These are phyloP conservation scores for Notocelia uddmanniana DNA, from an alignment of 2,888 invertebrate species.

Conservation along the genomic window DNA sequence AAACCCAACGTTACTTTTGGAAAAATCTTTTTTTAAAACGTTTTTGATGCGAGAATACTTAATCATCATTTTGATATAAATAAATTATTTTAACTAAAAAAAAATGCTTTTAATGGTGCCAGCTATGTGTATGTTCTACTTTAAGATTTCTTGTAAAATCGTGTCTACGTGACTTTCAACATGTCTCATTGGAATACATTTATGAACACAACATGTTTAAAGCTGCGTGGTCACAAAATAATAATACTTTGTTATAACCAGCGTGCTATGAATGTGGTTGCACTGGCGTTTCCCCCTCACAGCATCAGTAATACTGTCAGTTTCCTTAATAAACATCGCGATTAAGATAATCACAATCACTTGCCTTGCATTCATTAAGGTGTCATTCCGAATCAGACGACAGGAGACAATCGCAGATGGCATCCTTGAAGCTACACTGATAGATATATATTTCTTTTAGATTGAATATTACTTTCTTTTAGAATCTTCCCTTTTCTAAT, in stretches of 20 bases:
- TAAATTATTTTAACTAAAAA: background rate
- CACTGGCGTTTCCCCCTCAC: background rate
- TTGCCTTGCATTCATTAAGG: background rate
- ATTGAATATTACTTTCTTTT: no score
- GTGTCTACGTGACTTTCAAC: conserved; percentile 11
- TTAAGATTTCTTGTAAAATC: conserved; percentile 38
- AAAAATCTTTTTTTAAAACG: background rate
- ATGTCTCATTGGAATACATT: background rate
- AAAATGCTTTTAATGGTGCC: conserved; percentile 17
- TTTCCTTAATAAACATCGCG: background rate
- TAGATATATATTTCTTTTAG: background rate
- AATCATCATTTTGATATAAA: background rate
- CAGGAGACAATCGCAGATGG: background rate
- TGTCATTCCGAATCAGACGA: background rate
- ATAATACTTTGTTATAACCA: conserved; percentile 19
- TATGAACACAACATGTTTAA: background rate
- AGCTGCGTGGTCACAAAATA: conserved; percentile 2
- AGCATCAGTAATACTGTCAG: conserved; percentile 21
- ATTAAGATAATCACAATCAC: background rate
- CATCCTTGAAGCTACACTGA: background rate
- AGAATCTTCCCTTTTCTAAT: no score
- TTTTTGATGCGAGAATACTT: background rate
- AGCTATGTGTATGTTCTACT: conserved; percentile 29
- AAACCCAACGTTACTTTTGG: background rate
- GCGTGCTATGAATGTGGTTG: conserved; percentile 25